Conservation (phyloP, 2,797 vertebrate species). For the Salarias fasciatus region DNA sequence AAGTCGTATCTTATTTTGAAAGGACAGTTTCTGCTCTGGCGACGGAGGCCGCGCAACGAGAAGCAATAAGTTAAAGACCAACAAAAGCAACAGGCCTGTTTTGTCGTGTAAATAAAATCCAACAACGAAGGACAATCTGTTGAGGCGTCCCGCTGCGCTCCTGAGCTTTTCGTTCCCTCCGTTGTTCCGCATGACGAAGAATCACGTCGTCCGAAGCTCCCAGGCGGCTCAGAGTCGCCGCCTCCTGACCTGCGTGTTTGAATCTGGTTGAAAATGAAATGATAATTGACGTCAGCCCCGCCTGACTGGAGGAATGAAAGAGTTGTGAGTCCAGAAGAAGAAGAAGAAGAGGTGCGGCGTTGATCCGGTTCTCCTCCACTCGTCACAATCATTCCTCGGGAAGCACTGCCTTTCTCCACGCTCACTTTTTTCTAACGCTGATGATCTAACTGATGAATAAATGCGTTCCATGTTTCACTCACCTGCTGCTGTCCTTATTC, state of each 20-base stretch:
- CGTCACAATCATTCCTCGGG: slow-evolving; percentile 56
- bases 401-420: slow-evolving; percentile 65
- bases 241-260: no score
- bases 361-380: slow-evolving; percentile 38
- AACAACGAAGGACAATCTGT: slow-evolving; percentile 46
- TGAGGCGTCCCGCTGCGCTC: slow-evolving; percentile 1
- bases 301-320: no score
- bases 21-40: no score
- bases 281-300: no score
- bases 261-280: no score
- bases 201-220: no score
- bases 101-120: neutral
- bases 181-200: no score
- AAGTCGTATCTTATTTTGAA: slow-evolving; percentile 61
- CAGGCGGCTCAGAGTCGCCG: no score
- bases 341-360: slow-evolving; percentile 25
- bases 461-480: slow-evolving; percentile 76
- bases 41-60: slow-evolving; percentile 18
- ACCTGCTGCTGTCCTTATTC: slow-evolving; percentile 6
- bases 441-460: slow-evolving; percentile 85
- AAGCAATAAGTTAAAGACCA: slow-evolving; percentile 59
- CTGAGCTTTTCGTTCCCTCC: slow-evolving; percentile 12
- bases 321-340: no score
- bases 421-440: slow-evolving; percentile 71
- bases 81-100: slow-evolving; percentile 3